phyloP scores from a whole-genome alignment of 2,888 invertebrate species.

The Syrista parreyssii region DNA sequence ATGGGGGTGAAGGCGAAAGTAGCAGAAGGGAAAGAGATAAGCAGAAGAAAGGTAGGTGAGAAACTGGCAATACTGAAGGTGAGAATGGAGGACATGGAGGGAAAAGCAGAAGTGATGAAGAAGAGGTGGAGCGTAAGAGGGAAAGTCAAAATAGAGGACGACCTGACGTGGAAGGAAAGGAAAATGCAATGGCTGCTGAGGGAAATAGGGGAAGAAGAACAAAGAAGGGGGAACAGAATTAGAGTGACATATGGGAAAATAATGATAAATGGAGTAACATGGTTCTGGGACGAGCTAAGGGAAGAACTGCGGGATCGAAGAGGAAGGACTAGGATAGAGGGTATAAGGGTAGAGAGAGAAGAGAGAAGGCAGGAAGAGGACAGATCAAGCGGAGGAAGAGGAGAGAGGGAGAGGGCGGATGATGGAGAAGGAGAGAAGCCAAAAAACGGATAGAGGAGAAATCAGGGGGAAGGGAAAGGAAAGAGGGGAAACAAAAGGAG shows the following conservation, averaged over 20 bases:
- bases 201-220: background rate
- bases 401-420: background rate
- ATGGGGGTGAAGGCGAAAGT: background rate
- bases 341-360: background rate
- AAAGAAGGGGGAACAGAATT: background rate
- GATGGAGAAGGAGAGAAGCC: background rate
- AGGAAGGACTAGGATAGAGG: background rate
- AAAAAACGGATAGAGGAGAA: constrained; percentile 3
- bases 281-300: too few relatives aligned
- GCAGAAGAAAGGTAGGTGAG: too few relatives aligned
- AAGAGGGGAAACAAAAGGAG: constrained; percentile 3
- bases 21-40: too few relatives aligned
- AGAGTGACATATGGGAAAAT: too few relatives aligned
- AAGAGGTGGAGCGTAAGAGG: too few relatives aligned
- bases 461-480: background rate
- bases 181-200: background rate
- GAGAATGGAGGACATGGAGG: too few relatives aligned
- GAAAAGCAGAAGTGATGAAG: too few relatives aligned
- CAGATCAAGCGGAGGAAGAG: background rate
- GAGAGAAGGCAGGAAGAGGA: background rate
- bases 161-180: constrained; percentile 20
- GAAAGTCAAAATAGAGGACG: background rate
- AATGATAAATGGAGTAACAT: too few relatives aligned
- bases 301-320: background rate
- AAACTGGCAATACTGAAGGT: too few relatives aligned